Conservation (phyloP, 2,113 vertebrate species). For the Patagioenas fasciata region DNA sequence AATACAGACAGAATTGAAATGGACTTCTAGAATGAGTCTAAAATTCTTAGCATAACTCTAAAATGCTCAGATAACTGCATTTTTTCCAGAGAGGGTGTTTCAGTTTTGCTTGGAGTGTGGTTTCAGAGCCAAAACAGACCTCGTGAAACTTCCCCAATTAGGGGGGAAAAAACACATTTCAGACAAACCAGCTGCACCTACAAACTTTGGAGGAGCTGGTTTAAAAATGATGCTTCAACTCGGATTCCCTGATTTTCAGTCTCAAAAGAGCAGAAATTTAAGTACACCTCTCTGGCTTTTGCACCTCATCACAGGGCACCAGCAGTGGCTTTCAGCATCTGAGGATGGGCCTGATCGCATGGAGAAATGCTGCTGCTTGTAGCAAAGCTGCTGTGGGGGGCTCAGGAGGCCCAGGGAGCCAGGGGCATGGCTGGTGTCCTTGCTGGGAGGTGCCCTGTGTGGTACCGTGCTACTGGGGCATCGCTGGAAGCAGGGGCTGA, state of each 20-base stretch:
- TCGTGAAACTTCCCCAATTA: background rate
- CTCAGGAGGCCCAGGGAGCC: background rate
- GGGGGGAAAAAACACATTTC: fast-evolving
- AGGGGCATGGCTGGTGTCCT: background rate
- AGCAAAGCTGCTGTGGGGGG: background rate
- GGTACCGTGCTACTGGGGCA: background rate
- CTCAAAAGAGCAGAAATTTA: background rate
- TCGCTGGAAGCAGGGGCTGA: background rate
- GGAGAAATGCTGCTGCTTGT: background rate
- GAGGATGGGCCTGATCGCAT: fast-evolving
- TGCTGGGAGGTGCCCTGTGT: background rate
- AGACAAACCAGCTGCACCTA: background rate
- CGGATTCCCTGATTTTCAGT: background rate
- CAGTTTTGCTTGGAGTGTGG: background rate
- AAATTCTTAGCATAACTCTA: background rate
- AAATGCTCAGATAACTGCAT: background rate
- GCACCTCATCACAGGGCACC: background rate
- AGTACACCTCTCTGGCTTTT: background rate
- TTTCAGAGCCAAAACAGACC: background rate
- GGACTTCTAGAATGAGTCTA: fast-evolving
- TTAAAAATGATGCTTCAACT: background rate
- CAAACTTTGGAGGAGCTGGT: background rate
- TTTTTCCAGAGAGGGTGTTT: background rate
- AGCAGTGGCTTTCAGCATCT: fast-evolving
- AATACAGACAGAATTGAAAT: background rate